These are phyloP conservation scores for Rattus rattus DNA, from an alignment of 2,113 vertebrate species.

Conservation along the genomic window DNA sequence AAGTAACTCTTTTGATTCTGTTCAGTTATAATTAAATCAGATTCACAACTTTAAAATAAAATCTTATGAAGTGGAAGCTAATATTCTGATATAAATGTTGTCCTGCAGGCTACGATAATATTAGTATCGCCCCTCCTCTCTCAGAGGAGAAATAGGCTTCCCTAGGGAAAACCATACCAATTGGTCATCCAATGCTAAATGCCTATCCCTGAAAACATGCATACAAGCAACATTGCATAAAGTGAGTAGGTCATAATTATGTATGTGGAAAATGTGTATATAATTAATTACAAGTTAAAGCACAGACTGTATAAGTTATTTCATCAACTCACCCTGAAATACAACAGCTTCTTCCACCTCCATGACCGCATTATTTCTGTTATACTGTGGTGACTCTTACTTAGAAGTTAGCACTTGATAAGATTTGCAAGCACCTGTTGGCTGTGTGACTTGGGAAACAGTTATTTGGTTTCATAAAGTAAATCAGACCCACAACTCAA, in stretches of 20 bases:
- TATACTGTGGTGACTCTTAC: background rate
- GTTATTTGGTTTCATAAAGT: background rate
- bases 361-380: background rate
- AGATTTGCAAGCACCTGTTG: background rate
- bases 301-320: background rate
- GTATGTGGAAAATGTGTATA: background rate
- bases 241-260: background rate
- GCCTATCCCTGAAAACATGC: too few relatives aligned
- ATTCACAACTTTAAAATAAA: background rate
- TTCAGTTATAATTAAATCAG: background rate
- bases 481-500: background rate
- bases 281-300: conserved; percentile 25
- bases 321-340: background rate
- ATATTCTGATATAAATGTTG: conserved; percentile 18
- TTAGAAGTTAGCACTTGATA: background rate
- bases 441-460: background rate
- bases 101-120: background rate
- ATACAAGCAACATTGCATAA: background rate
- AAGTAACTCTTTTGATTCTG: conserved; percentile 22
- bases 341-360: background rate
- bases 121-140: background rate
- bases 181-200: background rate
- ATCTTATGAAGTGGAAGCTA: conserved; percentile 10
- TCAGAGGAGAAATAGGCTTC: background rate
- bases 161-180: background rate